These are phyloP conservation scores for Porites lutea DNA, from an alignment of 64 coral and sea anemone species.

Conservation along the genomic window DNA sequence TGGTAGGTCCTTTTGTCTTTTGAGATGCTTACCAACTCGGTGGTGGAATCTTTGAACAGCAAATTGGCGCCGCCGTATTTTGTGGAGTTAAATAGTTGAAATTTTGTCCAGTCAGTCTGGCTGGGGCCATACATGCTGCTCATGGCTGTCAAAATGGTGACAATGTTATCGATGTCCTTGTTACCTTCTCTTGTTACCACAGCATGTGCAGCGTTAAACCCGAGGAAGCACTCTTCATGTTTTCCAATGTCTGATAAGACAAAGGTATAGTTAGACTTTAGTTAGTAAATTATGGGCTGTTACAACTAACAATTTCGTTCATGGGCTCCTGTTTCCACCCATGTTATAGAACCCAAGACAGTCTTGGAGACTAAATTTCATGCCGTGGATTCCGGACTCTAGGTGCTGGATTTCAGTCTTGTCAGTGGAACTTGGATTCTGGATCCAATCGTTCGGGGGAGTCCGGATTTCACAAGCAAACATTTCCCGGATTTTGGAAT, in stretches of 20 bases:
- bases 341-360: too few species aligned
- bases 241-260: neutral
- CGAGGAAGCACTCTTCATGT: conserved; percentile 11
- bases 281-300: too few species aligned
- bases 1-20: neutral
- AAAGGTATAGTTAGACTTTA: neutral
- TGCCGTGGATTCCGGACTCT: too few species aligned
- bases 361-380: too few species aligned
- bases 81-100: conserved; percentile 33
- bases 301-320: too few species aligned
- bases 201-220: neutral
- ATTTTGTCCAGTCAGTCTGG: neutral
- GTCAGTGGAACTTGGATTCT: too few species aligned
- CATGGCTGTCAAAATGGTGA: conserved; percentile 1
- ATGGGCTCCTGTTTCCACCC: too few species aligned
- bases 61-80: conserved; percentile 22
- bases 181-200: conserved; percentile 22
- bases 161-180: neutral
- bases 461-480: too few species aligned
- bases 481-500: too few species aligned
- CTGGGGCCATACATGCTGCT: neutral
- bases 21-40: neutral
- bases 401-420: too few species aligned
- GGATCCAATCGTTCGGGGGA: too few species aligned
- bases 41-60: conserved; percentile 73